Base-by-base conservation (phyloP, 1,140 invertebrate species). In the Heliconius nattereri region DNA sequence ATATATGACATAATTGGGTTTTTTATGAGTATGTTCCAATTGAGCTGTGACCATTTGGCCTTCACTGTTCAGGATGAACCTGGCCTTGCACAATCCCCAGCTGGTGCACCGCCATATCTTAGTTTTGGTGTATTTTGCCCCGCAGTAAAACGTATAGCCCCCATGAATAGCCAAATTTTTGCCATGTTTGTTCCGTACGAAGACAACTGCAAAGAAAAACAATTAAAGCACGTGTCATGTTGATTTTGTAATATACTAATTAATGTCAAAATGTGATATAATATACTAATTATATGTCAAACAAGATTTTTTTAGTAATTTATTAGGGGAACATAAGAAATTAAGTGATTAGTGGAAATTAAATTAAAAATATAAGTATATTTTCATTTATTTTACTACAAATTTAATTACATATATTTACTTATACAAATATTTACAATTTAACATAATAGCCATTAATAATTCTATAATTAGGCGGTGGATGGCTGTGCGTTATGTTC, bases 91-190 rank as follows among this genome's bases (percentile, higher is more conserved):
- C 0, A 60, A 72, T 7, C 86, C 84, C 85, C 88, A 87, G 45
- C 87, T 80, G 3, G 88, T 89, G 54, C 87, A 90, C 9, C 89
- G 45, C 89, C 88, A 90, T 11, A 84, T 86, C 9, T 82, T 80
- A 0, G 82, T 86, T 70, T 73, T 85, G 1, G 72, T 70, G 0
- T 83, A 84, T n/a, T 84, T 80, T 0, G 79, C 75, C 3, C 79
- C 83, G 35, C 87, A 87, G 70, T 89, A 90, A 77, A 85, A 91
- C 0, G 85, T 87, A 49, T 87, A 84, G 0, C 83, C 84, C 16
- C 76, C 57, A 11, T 85, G 76, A 26, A 91, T 84, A 0, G 86
- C 87, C 29, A 90, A 45, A 26, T 81, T 82, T 35, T 88, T 90
- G 2, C 88, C 88, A 20, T 76, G 73, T 72, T 71, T 76, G 60